phyloP scores from a whole-genome alignment of 2,888 invertebrate species.

The Mythimna ferrago region DNA sequence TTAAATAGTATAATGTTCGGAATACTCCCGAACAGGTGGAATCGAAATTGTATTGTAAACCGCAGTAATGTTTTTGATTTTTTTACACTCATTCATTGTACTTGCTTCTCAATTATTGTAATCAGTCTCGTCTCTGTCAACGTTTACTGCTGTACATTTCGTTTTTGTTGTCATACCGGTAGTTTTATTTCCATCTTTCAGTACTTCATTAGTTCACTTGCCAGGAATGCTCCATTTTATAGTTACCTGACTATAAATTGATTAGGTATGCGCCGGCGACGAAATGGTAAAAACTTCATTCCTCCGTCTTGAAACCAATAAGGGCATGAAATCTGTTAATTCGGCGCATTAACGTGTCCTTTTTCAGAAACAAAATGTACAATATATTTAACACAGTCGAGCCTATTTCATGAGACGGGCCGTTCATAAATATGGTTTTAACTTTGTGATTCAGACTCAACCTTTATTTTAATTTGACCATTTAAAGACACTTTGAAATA shows the following conservation, averaged over 20 bases:
- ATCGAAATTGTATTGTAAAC: conserved; percentile 62
- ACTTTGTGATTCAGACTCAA: conserved; percentile 10
- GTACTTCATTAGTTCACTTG: conserved; percentile 15
- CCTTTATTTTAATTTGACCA: not conserved
- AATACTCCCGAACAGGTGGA: conserved; percentile 69
- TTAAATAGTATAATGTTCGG: conserved; percentile 69
- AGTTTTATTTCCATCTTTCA: conserved; percentile 25
- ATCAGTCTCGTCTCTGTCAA: conserved; percentile 20
- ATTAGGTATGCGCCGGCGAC: conserved; percentile 57
- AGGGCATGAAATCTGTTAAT: conserved; percentile 70
- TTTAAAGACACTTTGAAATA: not conserved
- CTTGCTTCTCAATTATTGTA: conserved; percentile 51
- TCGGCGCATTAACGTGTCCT: conserved; percentile 72
- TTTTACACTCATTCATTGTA: conserved; percentile 48
- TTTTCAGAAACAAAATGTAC: conserved; percentile 63
- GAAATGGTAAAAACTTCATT: conserved; percentile 64
- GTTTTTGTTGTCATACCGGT: conserved; percentile 8
- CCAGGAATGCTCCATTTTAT: conserved; percentile 42
- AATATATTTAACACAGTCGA: conserved; percentile 46
- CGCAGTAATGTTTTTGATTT: conserved; percentile 54
- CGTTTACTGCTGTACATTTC: not conserved
- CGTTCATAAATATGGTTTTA: conserved; percentile 34
- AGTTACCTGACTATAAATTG: conserved; percentile 56
- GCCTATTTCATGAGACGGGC: conserved; percentile 29
- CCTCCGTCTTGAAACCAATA: conserved; percentile 63